These are phyloP conservation scores for Drosophila guanche DNA, from an alignment of 1,140 invertebrate species.

Conservation along the genomic window DNA sequence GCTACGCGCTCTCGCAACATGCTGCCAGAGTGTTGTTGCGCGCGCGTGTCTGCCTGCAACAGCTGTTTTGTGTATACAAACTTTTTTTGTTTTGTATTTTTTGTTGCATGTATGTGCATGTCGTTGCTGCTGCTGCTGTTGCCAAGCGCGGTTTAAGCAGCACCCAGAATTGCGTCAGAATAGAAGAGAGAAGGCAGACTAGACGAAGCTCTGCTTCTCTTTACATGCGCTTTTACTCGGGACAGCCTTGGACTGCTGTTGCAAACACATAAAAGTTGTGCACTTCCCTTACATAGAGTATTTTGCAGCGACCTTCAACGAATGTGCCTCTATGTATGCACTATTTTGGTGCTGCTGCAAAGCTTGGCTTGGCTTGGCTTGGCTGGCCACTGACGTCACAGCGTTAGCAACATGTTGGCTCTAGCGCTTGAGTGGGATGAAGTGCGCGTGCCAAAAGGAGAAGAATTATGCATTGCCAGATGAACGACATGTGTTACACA, in stretches of 20 bases:
- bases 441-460: neutral
- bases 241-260: neutral
- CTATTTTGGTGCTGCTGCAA: slow-evolving; percentile 17
- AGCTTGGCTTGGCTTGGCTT: slow-evolving; percentile 51
- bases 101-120: slow-evolving; percentile 13
- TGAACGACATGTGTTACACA: slow-evolving; percentile 41
- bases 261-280: neutral
- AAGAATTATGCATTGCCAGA: slow-evolving; percentile 44
- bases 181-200: neutral
- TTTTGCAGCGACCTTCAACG: slow-evolving; percentile 7
- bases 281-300: too few species aligned
- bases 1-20: slow-evolving; percentile 49
- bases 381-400: slow-evolving; percentile 59
- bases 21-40: slow-evolving; percentile 31
- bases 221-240: neutral
- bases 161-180: neutral
- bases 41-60: slow-evolving; percentile 32
- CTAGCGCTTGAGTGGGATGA: slow-evolving; percentile 10
- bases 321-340: too few species aligned
- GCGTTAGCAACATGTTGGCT: slow-evolving; percentile 59
- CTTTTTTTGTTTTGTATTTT: neutral
- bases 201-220: too few species aligned
- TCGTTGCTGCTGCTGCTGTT: slow-evolving; percentile 37
- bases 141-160: slow-evolving; percentile 46
- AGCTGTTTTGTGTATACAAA: slow-evolving; percentile 50